Evolutionary conservation across 1,140 invertebrate genomes (phyloP).

Genomic region (Eriocheir sinensis): DNA sequence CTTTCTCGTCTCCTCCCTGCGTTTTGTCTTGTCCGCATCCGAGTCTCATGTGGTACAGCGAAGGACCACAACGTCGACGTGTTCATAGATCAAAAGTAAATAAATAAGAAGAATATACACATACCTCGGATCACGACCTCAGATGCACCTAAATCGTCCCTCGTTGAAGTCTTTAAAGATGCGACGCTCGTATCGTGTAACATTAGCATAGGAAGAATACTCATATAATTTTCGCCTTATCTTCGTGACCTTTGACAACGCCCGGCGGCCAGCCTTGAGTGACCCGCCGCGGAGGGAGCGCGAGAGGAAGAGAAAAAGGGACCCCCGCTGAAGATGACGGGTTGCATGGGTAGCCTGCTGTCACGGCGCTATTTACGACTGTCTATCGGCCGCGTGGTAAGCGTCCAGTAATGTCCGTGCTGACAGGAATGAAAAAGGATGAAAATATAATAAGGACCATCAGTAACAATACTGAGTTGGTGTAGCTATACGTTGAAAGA

Average conservation of each 20-base stretch:
- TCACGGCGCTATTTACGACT: neutral
- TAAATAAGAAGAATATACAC: too few relatives aligned
- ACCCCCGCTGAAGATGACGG: neutral
- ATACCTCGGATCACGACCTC: neutral
- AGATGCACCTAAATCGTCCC: neutral
- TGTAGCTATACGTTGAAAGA: neutral
- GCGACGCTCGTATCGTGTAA: neutral
- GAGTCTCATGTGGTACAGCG: neutral
- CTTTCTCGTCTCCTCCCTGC: neutral
- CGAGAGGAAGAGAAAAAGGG: neutral
- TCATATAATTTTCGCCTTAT: neutral
- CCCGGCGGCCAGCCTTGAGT: neutral
- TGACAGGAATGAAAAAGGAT: neutral
- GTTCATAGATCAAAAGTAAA: too few relatives aligned
- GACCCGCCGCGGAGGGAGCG: neutral
- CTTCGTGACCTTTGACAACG: neutral
- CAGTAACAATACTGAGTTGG: neutral
- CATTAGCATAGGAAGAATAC: neutral
- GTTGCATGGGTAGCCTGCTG: slow-evolving; percentile 8
- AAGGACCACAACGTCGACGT: neutral
- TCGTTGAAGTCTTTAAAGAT: neutral
- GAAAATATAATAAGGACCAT: neutral
- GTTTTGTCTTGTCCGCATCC: too few relatives aligned
- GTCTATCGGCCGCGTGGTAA: neutral
- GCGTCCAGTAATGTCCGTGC: neutral